Evolutionary conservation across 2,888 invertebrate species (phyloP).

Genomic region (Pardosa pseudoannulata): DNA sequence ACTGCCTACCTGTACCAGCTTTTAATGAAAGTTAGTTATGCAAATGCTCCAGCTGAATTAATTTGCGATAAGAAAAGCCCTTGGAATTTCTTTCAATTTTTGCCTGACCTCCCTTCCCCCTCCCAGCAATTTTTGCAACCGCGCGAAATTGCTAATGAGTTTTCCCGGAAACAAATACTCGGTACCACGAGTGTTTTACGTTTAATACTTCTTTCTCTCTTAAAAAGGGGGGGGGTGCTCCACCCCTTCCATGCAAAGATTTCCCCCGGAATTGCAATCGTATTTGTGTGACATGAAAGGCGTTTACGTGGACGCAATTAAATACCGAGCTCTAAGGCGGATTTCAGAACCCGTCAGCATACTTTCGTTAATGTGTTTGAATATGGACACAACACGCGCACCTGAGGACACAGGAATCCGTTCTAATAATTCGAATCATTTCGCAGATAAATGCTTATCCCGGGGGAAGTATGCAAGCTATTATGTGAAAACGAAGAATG

Average conservation of each 20-base stretch:
- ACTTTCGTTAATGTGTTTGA: no score
- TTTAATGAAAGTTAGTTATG: slow-evolving; percentile 64
- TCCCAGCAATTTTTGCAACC: neutral
- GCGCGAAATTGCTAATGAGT: neutral
- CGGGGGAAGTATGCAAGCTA: no score
- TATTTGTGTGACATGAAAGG: neutral
- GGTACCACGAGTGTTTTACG: neutral
- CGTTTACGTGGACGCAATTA: neutral
- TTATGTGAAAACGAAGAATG: no score
- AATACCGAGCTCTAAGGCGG: neutral
- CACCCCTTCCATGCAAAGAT: neutral
- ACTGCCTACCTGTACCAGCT: slow-evolving; percentile 32
- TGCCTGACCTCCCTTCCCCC: neutral
- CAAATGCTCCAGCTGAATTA: slow-evolving; percentile 36
- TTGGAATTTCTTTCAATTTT: slow-evolving; percentile 2
- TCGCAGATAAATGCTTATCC: no score
- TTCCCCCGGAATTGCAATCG: neutral
- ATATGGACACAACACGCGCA: no score
- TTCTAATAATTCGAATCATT: no score
- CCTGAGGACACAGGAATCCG: no score
- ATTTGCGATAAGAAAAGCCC: slow-evolving; percentile 16
- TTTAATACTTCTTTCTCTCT: neutral
- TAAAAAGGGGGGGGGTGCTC: neutral
- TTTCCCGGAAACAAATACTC: neutral
- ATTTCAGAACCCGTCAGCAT: no score